Conservation (phyloP, 2,888 invertebrate genomes). For the Fragum whitleyi region DNA sequence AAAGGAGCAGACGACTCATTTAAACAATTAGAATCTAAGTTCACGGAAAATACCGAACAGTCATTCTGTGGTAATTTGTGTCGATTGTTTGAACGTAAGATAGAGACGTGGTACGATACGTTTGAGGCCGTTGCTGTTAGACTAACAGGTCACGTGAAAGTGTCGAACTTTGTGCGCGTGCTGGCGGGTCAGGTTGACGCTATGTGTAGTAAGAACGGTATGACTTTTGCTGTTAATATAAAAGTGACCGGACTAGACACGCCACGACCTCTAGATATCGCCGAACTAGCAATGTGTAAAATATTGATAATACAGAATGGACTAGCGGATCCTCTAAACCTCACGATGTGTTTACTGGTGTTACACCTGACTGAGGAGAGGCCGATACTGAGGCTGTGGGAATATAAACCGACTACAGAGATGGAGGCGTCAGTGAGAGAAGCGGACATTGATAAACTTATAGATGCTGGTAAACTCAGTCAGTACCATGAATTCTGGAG, state of each 20-base stretch:
- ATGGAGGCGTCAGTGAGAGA: conserved; percentile 76
- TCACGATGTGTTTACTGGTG: conserved; percentile 71
- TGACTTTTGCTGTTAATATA: conserved; percentile 71
- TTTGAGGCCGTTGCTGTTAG: conserved; percentile 77
- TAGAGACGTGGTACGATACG: conserved; percentile 75
- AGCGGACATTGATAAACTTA: conserved; percentile 77
- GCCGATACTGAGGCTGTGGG: conserved; percentile 78
- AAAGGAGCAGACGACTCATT: conserved; percentile 76
- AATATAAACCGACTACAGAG: conserved; percentile 72
- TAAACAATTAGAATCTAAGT: conserved; percentile 55
- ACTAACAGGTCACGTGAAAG: conserved; percentile 78
- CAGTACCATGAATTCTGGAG: conserved; percentile 78
- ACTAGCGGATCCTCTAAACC: conserved; percentile 68
- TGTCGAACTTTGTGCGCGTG: conserved; percentile 77
- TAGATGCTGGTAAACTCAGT: conserved; percentile 76
- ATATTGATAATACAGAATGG: conserved; percentile 78
- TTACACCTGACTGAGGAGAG: conserved; percentile 74
- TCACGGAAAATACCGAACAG: conserved; percentile 38
- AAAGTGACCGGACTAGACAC: conserved; percentile 77
- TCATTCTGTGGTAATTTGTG: conserved; percentile 74
- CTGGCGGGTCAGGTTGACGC: conserved; percentile 75
- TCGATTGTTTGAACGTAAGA: conserved; percentile 75
- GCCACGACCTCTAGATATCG: conserved; percentile 76
- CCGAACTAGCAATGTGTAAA: conserved; percentile 77
- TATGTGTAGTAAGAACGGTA: conserved; percentile 68